Conservation (phyloP, 2,797 vertebrate species). For the Steatocranus sp. region DNA sequence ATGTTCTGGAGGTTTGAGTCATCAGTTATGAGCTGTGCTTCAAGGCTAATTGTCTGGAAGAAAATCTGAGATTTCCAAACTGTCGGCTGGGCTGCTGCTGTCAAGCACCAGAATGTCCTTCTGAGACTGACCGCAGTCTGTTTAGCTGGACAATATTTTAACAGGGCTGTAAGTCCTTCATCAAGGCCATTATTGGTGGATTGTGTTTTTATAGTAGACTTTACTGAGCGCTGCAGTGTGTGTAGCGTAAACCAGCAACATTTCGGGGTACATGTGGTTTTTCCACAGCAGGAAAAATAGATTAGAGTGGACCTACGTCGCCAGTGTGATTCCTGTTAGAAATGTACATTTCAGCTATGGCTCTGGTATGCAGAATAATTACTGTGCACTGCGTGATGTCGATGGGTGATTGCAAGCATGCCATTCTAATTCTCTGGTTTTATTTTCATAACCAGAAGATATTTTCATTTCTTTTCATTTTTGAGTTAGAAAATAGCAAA, state of each 20-base stretch:
- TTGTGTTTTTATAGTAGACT: slow-evolving; percentile 35
- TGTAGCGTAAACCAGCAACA: background rate
- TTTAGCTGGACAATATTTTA: slow-evolving; percentile 22
- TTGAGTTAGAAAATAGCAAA: background rate
- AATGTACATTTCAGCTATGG: slow-evolving; percentile 9
- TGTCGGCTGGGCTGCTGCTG: background rate
- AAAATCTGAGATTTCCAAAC: background rate
- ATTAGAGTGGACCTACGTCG: background rate
- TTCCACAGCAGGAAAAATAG: slow-evolving; percentile 26
- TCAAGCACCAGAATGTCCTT: background rate
- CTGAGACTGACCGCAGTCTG: background rate
- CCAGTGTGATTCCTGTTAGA: background rate
- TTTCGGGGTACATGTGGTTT: background rate
- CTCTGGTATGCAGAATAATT: slow-evolving; percentile 20
- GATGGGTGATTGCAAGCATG: background rate
- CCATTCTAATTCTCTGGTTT: slow-evolving; percentile 11
- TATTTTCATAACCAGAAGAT: background rate
- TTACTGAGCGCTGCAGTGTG: slow-evolving; percentile 16
- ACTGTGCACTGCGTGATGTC: background rate
- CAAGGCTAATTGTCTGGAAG: background rate
- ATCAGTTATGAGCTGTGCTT: slow-evolving; percentile 14
- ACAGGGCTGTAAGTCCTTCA: slow-evolving; percentile 36
- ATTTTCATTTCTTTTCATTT: background rate
- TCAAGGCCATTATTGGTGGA: slow-evolving; percentile 16
- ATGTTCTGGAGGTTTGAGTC: slow-evolving; percentile 18